Percentiles rank a stretch among this genome's conserved stretches.
Evolutionary conservation across 2,888 invertebrate genomes (phyloP).

Genomic region (Cephus pulcher): DNA sequence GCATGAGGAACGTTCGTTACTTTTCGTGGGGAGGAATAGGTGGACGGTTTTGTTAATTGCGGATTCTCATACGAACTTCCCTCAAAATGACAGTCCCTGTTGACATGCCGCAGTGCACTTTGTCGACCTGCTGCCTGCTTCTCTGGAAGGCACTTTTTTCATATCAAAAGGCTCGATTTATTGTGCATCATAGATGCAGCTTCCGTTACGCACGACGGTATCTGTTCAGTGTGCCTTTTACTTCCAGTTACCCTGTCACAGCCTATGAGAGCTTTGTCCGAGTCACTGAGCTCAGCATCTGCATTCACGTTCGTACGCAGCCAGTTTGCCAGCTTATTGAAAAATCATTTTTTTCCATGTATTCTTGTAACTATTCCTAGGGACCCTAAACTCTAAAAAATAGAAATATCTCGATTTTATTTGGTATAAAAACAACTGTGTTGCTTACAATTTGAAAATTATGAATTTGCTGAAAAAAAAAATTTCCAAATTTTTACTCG

Average conservation of each 20-base stretch:
- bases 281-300: not conserved
- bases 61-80: not conserved
- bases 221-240: not conserved
- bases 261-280: constrained; percentile 39
- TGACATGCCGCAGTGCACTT: not conserved
- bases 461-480: too few species aligned
- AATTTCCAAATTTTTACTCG: too few species aligned
- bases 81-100: not conserved
- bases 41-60: not conserved
- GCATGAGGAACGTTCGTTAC: not conserved
- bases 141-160: not conserved
- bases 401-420: too few species aligned
- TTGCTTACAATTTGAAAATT: too few species aligned
- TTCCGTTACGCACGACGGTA: not conserved
- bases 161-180: not conserved
- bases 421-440: too few species aligned
- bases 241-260: constrained; percentile 36
- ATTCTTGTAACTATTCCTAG: too few species aligned
- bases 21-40: not conserved
- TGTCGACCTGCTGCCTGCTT: not conserved
- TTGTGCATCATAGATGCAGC: not conserved
- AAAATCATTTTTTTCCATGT: too few species aligned
- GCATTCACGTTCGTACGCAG: too few species aligned
- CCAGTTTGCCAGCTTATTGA: too few species aligned
- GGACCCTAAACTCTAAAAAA: too few species aligned